Evolutionary conservation across 2,888 invertebrate species (phyloP).

Genomic region (Euzetes globulus): DNA sequence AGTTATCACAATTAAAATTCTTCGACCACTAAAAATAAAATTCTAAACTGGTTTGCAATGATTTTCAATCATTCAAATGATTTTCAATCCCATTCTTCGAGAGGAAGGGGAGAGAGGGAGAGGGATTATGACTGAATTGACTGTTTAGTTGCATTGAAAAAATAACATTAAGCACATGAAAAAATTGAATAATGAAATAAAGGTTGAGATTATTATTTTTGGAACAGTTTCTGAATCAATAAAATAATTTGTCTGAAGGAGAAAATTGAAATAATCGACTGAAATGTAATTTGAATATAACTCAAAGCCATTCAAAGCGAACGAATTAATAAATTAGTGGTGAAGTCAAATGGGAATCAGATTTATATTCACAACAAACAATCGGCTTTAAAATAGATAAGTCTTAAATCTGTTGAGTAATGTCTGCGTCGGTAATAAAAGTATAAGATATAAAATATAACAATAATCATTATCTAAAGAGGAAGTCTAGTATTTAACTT

Average conservation of each 20-base stretch:
- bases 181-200: not conserved
- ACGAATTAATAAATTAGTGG: too few species aligned
- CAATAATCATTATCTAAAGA: not conserved
- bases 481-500: not conserved
- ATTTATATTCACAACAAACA: too few species aligned
- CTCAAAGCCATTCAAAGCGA: too few species aligned
- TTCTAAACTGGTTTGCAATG: too few species aligned
- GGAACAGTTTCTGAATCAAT: not conserved
- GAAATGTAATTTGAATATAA: not conserved
- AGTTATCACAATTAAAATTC: too few species aligned
- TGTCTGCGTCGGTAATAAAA: too few species aligned
- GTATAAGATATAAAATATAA: not conserved
- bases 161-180: not conserved
- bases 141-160: not conserved
- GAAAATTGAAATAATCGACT: not conserved
- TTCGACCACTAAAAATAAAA: too few species aligned
- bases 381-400: too few species aligned
- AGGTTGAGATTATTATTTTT: not conserved
- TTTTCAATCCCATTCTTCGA: too few species aligned
- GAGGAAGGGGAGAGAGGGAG: not conserved
- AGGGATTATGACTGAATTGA: not conserved
- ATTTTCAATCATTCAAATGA: too few species aligned
- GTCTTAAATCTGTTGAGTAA: too few species aligned
- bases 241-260: not conserved
- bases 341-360: too few species aligned